A percentile compares a stretch with the other conserved stretches of the same genome.
Evolutionary conservation across 2,888 invertebrate genomes (phyloP).

Genomic region (Drosophila longiperda): DNA sequence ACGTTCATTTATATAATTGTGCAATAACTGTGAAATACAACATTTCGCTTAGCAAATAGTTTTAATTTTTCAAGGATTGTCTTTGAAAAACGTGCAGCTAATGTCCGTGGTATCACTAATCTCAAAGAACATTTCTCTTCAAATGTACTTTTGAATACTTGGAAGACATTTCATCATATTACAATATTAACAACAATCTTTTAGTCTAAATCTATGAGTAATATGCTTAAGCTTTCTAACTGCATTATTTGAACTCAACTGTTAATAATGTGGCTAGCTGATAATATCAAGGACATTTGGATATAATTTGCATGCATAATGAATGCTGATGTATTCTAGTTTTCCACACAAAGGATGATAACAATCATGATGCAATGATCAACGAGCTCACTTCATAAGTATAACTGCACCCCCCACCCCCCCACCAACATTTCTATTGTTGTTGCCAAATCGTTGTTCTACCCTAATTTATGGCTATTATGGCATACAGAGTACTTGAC

Average conservation of each 20-base stretch:
- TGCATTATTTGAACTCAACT: neutral
- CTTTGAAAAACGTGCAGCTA: neutral
- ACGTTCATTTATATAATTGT: neutral
- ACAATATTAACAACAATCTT: neutral
- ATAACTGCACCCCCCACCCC: constrained; percentile 22
- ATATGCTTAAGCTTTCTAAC: neutral
- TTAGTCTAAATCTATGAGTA: neutral
- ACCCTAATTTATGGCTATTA: constrained; percentile 77
- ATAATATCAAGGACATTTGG: neutral
- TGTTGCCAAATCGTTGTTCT: constrained; percentile 68
- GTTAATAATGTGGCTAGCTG: neutral
- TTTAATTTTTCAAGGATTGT: constrained; percentile 2
- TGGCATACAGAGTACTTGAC: constrained; percentile 65
- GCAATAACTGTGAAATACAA: neutral
- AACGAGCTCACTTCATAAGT: constrained; percentile 39
- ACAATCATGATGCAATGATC: constrained; percentile 58
- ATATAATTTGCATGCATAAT: constrained; percentile 18
- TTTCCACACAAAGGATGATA: constrained; percentile 18
- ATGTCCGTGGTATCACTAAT: neutral
- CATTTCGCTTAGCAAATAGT: neutral
- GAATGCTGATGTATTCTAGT: constrained; percentile 30
- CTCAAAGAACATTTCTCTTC: neutral
- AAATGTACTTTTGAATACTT: neutral
- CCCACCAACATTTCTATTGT: constrained; percentile 49
- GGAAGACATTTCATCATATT: neutral